Percentiles rank a stretch among this genome's conserved stretches.
Conservation (phyloP, 2,797 vertebrate genomes). For the Labroides dimidiatus region DNA sequence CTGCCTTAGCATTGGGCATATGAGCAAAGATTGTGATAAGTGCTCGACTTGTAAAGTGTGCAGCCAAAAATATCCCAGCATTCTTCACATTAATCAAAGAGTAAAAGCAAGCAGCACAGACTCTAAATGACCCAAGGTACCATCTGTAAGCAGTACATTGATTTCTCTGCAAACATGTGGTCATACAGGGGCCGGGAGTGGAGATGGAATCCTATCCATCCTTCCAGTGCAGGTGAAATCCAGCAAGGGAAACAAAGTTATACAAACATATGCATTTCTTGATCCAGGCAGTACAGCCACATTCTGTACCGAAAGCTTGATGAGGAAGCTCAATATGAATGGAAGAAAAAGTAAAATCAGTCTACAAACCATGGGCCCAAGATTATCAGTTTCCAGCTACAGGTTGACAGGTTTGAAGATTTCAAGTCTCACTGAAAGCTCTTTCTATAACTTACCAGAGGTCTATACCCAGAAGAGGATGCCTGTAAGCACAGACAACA, state of each 20-base stretch:
- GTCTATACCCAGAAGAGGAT: neutral
- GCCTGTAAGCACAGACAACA: neutral
- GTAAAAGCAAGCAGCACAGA: no score
- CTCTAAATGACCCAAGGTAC: no score
- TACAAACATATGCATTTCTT: neutral
- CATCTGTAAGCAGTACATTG: no score
- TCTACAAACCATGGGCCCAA: neutral
- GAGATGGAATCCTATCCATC: neutral
- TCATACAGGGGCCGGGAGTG: neutral
- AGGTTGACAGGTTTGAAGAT: neutral
- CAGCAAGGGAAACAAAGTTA: neutral
- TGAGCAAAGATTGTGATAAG: no score
- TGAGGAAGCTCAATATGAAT: neutral
- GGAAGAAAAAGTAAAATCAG: neutral
- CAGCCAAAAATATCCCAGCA: no score
- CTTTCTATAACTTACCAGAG: neutral
- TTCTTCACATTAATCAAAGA: no score
- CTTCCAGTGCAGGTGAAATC: neutral
- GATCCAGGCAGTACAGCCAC: neutral
- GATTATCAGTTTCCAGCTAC: neutral
- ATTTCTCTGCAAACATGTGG: no score
- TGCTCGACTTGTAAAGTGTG: no score
- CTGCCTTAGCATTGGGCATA: no score
- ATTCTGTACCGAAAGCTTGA: neutral
- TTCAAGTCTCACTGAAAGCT: neutral